Percentiles rank a stretch among this genome's conserved stretches.
phyloP scores from a whole-genome alignment of 2,888 invertebrate genomes.

The Caenorhabditis sinica region DNA sequence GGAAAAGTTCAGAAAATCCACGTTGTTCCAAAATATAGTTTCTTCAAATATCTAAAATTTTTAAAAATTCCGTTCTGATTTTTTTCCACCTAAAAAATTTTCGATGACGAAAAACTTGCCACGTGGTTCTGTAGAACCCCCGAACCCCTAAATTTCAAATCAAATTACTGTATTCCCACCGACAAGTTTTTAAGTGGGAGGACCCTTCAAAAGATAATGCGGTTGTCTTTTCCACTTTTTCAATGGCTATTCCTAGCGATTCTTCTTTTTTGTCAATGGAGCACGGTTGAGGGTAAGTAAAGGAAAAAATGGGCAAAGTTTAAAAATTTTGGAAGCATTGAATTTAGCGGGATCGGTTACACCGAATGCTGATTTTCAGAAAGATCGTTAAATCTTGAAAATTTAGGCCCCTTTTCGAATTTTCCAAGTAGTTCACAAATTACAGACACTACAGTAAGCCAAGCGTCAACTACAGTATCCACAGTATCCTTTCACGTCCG shows the following conservation, averaged over 20 bases:
- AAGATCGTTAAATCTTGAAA: not conserved
- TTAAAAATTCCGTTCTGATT: no score
- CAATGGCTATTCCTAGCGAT: slow-evolving; percentile 22
- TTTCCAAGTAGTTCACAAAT: no score
- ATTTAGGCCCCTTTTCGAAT: not conserved
- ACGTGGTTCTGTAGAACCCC: not conserved
- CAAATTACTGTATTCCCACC: not conserved
- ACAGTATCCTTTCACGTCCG: no score
- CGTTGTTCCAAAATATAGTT: not conserved
- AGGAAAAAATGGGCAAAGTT: not conserved
- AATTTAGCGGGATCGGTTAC: not conserved
- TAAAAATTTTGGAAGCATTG: not conserved
- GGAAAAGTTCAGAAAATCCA: not conserved
- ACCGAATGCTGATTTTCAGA: not conserved
- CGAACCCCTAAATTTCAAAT: no score
- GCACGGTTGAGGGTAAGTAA: not conserved
- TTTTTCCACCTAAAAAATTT: no score
- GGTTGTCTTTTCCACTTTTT: slow-evolving; percentile 16
- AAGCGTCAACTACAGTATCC: not conserved
- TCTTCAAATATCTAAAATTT: no score
- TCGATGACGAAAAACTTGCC: no score
- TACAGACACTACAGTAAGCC: no score
- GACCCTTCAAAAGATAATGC: not conserved
- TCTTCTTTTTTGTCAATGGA: not conserved
- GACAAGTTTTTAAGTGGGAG: not conserved